Percentiles rank a stretch among this genome's conserved stretches.
phyloP scores from a whole-genome alignment of 2,113 vertebrate genomes.

The Syngnathoides biaculeatus region DNA sequence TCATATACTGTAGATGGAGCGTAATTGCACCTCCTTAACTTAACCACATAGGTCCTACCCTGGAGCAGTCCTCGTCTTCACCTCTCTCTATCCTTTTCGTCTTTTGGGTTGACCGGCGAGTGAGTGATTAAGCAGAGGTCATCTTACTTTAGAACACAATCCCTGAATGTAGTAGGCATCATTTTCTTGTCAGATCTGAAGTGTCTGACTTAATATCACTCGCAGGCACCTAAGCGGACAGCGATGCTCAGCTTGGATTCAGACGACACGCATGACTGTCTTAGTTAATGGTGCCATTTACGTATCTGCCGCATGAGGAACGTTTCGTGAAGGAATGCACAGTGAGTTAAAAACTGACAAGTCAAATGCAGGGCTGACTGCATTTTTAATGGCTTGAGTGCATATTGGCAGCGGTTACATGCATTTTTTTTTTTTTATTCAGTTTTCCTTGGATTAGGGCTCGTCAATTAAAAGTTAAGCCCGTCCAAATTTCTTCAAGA shows the following conservation, averaged over 20 bases:
- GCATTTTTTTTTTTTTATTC: not conserved
- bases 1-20: not conserved
- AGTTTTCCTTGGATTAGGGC: not conserved
- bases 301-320: conserved; percentile 48
- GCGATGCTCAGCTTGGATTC: conserved; percentile 43
- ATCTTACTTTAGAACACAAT: conserved; percentile 52
- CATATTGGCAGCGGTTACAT: conserved; percentile 7
- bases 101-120: conserved; percentile 37
- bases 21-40: conserved; percentile 8
- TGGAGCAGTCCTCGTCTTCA: conserved; percentile 7
- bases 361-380: conserved; percentile 31
- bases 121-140: conserved; percentile 58
- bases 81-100: conserved; percentile 31
- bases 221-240: conserved; percentile 40
- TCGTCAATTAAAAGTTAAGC: too few relatives aligned
- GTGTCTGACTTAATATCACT: conserved; percentile 65
- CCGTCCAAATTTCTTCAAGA: too few relatives aligned
- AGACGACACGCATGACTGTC: conserved; percentile 64
- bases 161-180: conserved; percentile 52
- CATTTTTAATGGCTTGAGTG: conserved; percentile 31
- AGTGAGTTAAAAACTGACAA: conserved; percentile 17
- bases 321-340: conserved; percentile 51
- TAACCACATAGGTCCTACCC: not conserved
- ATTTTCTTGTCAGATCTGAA: conserved; percentile 71
- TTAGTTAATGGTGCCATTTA: conserved; percentile 69